Base-by-base conservation (phyloP, 30 jellyfish, hydroid and myxozoan genomes). In the Hydractinia echinata region DNA sequence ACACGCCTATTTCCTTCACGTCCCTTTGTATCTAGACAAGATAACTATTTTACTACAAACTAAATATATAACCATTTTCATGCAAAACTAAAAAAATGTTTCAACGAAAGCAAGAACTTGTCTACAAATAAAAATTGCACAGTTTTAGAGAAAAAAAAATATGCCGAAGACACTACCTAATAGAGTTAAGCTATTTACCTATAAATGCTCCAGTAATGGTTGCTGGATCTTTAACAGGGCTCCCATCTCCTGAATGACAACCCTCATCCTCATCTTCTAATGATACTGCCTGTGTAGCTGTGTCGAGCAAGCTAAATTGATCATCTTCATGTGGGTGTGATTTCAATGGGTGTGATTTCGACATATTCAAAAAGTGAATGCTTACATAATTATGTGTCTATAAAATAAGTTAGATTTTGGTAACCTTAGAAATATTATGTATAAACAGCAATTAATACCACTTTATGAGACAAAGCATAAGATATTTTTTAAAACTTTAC, bases 1-100 rank as follows among this genome's bases (percentile, higher is more conserved):
- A 93, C 99, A 4, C 82, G 95, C 9, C 88, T 72, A 13, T 83
- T 94, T 30, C 84, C 94, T 15, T 86, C 86, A 10, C 89, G 93
- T 55, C 83, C 90, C 76, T 79, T 91, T 73, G 93, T 67, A 8
- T 91, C 97, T 54, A 61, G 53, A 56, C 52, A 49, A n/a, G 60
- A 77, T 18, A 54, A 5, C 6, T 55, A 1, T 5, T 7, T 30
- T 18, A 7, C 39, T 66, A 19, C 8, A 19, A 6, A 4, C 21
- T 6, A n/a, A n/a, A n/a, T n/a, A 4, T 66, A 6, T 66, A 7
- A 6, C 9, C 44, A 66, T 66, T 6, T 66, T 7, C 44, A 66
- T 66, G 49, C 44, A 6, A 19, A 6, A 19, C 21, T 6, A 66
- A 6, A 7, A 8, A 6, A 4, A 66, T 2, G 4, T 66, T 60